These are phyloP conservation scores for Bicyclus anynana DNA, from an alignment of 1,140 invertebrate species.

Conservation along the genomic window DNA sequence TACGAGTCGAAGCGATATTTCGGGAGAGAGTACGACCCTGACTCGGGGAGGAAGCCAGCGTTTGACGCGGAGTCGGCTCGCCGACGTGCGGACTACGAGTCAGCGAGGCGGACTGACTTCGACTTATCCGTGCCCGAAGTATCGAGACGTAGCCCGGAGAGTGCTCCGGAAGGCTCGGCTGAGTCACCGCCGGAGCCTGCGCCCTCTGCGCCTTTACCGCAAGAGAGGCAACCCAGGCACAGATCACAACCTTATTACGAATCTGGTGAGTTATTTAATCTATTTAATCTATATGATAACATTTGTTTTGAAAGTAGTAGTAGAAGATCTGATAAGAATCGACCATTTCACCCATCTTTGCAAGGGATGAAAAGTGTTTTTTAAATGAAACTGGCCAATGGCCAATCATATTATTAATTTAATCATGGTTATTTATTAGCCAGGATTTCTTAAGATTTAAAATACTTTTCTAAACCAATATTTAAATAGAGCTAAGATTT, in stretches of 20 bases:
- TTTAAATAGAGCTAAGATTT: too few relatives aligned
- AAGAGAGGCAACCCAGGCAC: slow-evolving; percentile 53
- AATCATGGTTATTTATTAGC: too few relatives aligned
- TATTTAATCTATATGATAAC: too few relatives aligned
- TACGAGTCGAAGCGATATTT: slow-evolving; percentile 57
- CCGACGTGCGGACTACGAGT: slow-evolving; percentile 66
- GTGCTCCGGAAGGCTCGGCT: slow-evolving; percentile 61
- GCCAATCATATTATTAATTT: too few relatives aligned
- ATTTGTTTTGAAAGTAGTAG: too few relatives aligned
- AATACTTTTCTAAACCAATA: too few relatives aligned
- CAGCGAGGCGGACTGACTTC: slow-evolving; percentile 65
- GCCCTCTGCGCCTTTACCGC: slow-evolving; percentile 58
- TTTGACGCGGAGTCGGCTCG: slow-evolving; percentile 70
- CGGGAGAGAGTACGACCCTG: slow-evolving; percentile 60
- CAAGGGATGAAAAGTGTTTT: too few relatives aligned
- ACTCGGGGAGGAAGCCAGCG: slow-evolving; percentile 53
- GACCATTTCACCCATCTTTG: too few relatives aligned
- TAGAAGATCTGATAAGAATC: too few relatives aligned
- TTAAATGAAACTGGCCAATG: too few relatives aligned
- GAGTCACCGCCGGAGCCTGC: slow-evolving; percentile 67
- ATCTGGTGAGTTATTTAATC: slow-evolving; percentile 54
- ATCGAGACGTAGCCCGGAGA: slow-evolving; percentile 61
- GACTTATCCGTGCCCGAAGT: slow-evolving; percentile 65
- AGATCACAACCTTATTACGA: slow-evolving; percentile 68
- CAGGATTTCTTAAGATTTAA: too few relatives aligned